Base-by-base conservation (phyloP, 2,113 vertebrate species). In the Petromus typicus region DNA sequence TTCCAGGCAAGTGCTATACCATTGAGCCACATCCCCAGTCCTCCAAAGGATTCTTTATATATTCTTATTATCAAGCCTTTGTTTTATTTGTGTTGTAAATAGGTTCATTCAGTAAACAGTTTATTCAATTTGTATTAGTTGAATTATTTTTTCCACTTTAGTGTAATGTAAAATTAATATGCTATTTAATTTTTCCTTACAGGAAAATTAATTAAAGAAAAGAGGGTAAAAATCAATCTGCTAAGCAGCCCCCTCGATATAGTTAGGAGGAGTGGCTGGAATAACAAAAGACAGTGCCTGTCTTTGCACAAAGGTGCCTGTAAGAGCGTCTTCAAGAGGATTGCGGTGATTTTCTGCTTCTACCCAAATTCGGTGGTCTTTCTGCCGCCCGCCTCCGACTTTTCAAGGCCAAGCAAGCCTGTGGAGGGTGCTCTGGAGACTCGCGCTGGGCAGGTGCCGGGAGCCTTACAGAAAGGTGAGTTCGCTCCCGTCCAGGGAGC, bases 71-170 rank as follows among this genome's bases (percentile, higher is more conserved):
- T 14, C 51, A n/a, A 80, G 40, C 7, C 54, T 25, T 54, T 63
- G 11, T 59, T 79, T n/a, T 59, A 67, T 59, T 88, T 84, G n/a
- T 59, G n/a, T 66, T n/a, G 27, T 22, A 86, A 40, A 30, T 69
- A 34, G 71, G 25, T 84, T 86, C 27, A 63, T 16, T 27, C 25
- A 20, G 11, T 51, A 25, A 25, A 45, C 7, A 45, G 18, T 12
- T 51, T 91, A 40, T 78, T 89, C n/a, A 73, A 13, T 95, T 66
- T 86, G 43, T 84, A 48, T 84, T 78, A 63, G 34, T 79, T 61
- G 5, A 91, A 73, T 4, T 86, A 48, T 43, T 76, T n/a, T 89
- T n/a, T 92, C 64, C 0, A 76, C 54, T 76, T 61, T 78, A 88
- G 83, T 78, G 43, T 51, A 90, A 82, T 57, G 16, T 57, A 57